Base-by-base conservation (phyloP, 1,140 invertebrate species). In the Drosophila bocqueti region DNA sequence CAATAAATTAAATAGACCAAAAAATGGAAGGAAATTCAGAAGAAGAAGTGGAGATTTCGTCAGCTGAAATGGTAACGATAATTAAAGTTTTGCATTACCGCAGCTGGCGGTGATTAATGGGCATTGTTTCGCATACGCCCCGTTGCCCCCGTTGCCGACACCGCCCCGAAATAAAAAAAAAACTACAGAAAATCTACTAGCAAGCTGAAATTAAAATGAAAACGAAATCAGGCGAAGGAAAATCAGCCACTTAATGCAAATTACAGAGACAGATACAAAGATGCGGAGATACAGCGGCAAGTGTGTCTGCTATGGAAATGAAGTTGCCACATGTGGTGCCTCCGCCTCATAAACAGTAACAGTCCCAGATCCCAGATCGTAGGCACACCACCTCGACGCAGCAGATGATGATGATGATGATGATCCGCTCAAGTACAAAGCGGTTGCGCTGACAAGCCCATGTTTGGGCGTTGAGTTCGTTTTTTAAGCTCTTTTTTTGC, bases 241-340 rank as follows among this genome's bases (percentile, higher is more conserved):
- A 76, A 63, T 77, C 82, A 67, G 65, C 49, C 83, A 82, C 83
- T 86, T 86, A 73, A 86, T 87, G 84, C 84, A 87, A 87, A 89
- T 87, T 81, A 80, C 81, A 74, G 69, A 68, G 46, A 79, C 76
- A 74, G 80, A 59, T 49, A 69, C 50, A 67, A 24, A 60, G 82
- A 64, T 68, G 45, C 64, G 43, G 38, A 58, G 50, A 71, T 54
- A 79, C 31, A 60, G 50, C 68, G 73, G 52, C 79, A 83, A 83
- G 73, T 82, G 73, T 82, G 61, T 59, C 50, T 76, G 62, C 59
- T 81, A 47, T 71, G 67, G 63, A 71, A 68, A 68, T 47, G 40
- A 69, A 69, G 67, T 69, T 71, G 84, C 84, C 85, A 87, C 83
- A 89, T 87, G 84, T 66, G 66, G 67, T 71, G 49, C 63, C 11